These are phyloP conservation scores for Drosophila chauvacae DNA, from an alignment of 1,140 invertebrate species.

Conservation along the genomic window DNA sequence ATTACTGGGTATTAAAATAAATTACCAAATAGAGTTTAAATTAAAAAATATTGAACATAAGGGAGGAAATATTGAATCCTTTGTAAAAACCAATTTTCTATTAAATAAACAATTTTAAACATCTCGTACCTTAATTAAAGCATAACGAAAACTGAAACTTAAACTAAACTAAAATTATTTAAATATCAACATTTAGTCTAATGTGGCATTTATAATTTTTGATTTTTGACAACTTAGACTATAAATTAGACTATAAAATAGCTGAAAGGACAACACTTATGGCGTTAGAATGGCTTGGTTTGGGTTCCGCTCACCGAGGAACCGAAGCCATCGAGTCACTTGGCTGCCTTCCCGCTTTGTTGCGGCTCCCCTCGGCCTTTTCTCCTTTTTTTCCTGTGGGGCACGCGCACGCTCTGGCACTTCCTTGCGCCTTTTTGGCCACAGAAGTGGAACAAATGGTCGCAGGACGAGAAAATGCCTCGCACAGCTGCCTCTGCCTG, in stretches of 20 bases:
- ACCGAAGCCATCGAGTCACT: conserved; percentile 39
- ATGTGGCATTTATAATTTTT: not conserved
- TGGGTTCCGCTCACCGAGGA: conserved; percentile 22
- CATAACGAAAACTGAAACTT: not conserved
- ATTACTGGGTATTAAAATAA: not conserved
- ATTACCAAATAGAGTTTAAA: no score
- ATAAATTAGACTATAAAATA: conserved; percentile 3
- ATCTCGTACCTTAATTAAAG: not conserved
- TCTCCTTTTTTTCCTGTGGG: conserved; percentile 39
- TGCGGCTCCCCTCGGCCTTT: conserved; percentile 33
- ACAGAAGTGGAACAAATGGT: conserved; percentile 83
- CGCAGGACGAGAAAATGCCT: conserved; percentile 69
- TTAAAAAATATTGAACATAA: not conserved
- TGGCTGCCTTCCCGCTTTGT: conserved; percentile 49
- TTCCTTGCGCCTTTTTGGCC: conserved; percentile 80
- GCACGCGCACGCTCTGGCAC: conserved; percentile 80
- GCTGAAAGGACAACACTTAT: conserved; percentile 10
- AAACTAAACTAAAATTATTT: no score
- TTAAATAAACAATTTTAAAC: not conserved
- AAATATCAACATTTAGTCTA: not conserved
- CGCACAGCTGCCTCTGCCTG: conserved; percentile 66
- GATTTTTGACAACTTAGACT: not conserved
- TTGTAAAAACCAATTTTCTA: not conserved
- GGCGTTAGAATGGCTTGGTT: conserved; percentile 9
- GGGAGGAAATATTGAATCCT: not conserved